Conservation (phyloP, 1,140 invertebrate species). For the Procambarus virginalis region DNA sequence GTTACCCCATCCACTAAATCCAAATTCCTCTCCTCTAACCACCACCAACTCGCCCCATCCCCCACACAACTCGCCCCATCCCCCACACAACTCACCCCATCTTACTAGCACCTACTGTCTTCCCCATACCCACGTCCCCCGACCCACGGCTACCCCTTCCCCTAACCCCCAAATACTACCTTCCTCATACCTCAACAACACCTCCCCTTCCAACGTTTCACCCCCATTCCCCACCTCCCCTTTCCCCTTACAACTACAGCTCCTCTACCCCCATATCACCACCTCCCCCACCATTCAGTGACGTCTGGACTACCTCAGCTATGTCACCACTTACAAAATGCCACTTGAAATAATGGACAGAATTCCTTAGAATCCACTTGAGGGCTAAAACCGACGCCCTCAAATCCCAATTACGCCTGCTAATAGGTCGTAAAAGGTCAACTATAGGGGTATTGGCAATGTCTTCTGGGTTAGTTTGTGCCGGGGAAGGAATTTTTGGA, state of each 20-base stretch:
- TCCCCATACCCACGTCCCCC: not conserved
- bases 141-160: too few relatives aligned
- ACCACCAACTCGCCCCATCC: not conserved
- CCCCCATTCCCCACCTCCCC: not conserved
- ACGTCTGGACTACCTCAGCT: not conserved
- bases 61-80: too few relatives aligned
- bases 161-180: too few relatives aligned
- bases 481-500: not conserved
- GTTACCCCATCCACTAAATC: not conserved
- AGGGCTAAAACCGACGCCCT: not conserved
- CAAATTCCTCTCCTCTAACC: not conserved
- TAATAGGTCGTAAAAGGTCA: conserved; percentile 6
- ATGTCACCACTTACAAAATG: not conserved
- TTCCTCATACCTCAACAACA: too few relatives aligned
- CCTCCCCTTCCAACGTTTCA: too few relatives aligned
- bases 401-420: not conserved
- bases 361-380: not conserved
- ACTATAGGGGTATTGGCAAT: not conserved
- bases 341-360: conserved; percentile 9
- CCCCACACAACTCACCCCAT: not conserved
- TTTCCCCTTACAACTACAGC: too few relatives aligned
- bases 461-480: not conserved
- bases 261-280: too few relatives aligned
- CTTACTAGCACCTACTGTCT: not conserved
- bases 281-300: not conserved